Base-by-base conservation (phyloP, 2,113 vertebrate genomes). In the Pycnonotus jocosus region DNA sequence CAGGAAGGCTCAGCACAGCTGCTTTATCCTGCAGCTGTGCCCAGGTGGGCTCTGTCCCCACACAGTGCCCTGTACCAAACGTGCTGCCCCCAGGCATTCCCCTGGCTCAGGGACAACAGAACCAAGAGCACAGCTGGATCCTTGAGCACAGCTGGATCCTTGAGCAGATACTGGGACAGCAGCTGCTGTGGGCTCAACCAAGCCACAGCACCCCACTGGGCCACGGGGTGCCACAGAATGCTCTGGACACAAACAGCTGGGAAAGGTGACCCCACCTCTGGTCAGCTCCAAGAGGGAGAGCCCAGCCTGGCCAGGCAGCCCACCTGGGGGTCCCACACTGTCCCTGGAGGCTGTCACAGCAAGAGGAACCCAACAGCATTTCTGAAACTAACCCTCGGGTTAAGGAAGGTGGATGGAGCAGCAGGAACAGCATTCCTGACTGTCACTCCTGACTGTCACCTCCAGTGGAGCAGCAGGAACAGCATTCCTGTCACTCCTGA, bases 181-280 rank as follows among this genome's bases (percentile, higher is more conserved):
- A 68, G 57, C 48, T 88, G 76, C 37, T 38, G 80, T 3, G n/a
- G 23, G 57, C 42, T 48, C 78, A 56, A 15, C 11, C 48, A 68
- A 62, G 54, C 62, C 48, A 70, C n/a, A 60, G 33, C 61, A 11
- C 19, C 6, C 47, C 19, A 1, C 1, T 6, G 40, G 2, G 45
- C 45, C 12, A 33, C 0, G 20, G 8, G 20, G 40, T 5, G 68
- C 6, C 40, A 48, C 5, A 0, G 14, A 92, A 58, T 0, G 0
- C 23, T 37, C 57, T 0, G 0, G 15, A 15, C 22, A 50, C 15
- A 5, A 13, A 21, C 20, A 44, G 27, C 15, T 1, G 12, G 81
- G 65, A 23, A 68, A 44, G 40, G 68, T 38, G 66, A 68, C 15
- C 83, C 21, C n/a, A 8, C 0, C 18, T 22, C 38, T 50, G 31